Conservation (phyloP, 2,888 invertebrate species). For the Cataglyphis albicans region DNA sequence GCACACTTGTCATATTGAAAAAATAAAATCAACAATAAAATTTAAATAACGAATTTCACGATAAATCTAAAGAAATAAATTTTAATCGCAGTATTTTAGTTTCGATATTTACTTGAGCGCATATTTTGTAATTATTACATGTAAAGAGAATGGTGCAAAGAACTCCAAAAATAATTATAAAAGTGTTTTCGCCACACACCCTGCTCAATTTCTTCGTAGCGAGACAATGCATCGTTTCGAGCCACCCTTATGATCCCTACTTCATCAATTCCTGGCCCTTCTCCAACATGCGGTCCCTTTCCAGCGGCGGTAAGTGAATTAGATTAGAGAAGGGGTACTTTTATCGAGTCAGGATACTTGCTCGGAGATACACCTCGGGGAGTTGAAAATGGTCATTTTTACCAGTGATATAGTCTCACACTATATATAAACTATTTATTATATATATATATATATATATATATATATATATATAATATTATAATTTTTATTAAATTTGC, state of each 20-base stretch:
- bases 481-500: not conserved
- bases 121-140: conserved; percentile 2
- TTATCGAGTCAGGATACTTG: conserved; percentile 76
- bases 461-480: not conserved
- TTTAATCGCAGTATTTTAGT: not conserved
- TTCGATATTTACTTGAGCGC: not conserved
- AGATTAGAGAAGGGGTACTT: conserved; percentile 77
- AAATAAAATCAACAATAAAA: not conserved
- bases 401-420: not conserved
- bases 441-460: not conserved
- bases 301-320: conserved; percentile 72
- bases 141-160: not conserved
- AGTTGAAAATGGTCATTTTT: conserved; percentile 25
- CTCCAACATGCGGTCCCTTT: conserved; percentile 39
- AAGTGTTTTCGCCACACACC: conserved; percentile 33
- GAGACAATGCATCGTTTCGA: conserved; percentile 71
- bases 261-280: conserved; percentile 77
- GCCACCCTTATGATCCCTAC: conserved; percentile 72
- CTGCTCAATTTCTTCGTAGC: conserved; percentile 39
- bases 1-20: not conserved
- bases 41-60: not conserved
- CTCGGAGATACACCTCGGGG: conserved; percentile 24
- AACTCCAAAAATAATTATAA: conserved; percentile 36
- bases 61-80: not conserved
- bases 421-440: conserved; percentile 10